These are phyloP conservation scores for Yponomeuta malinellus DNA, from an alignment of 2,888 invertebrate species.

Conservation along the genomic window DNA sequence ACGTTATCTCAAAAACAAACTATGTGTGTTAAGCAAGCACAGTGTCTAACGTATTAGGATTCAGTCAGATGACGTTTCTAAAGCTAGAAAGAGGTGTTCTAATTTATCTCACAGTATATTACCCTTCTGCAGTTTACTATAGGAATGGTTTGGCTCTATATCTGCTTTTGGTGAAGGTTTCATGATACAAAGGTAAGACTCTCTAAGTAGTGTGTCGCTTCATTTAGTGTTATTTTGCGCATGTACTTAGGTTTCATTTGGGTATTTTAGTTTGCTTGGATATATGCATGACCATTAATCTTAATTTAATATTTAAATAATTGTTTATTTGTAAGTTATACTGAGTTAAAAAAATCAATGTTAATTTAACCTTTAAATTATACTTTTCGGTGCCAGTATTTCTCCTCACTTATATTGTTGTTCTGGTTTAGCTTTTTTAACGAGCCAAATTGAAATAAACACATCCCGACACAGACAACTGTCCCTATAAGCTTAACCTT, in stretches of 20 bases:
- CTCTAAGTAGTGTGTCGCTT: conserved; percentile 38
- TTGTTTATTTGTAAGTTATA: neutral
- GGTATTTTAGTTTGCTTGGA: neutral
- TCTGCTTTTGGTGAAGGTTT: conserved; percentile 63
- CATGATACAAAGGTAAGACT: conserved; percentile 50
- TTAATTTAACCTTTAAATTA: neutral
- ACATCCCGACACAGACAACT: neutral
- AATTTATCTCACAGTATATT: conserved; percentile 16
- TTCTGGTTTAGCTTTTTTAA: conserved; percentile 1
- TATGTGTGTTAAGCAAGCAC: neutral
- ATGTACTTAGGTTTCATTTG: conserved; percentile 25
- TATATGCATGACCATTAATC: neutral
- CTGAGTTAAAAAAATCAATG: neutral
- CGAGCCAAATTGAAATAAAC: neutral
- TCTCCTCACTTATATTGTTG: neutral
- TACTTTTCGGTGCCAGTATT: neutral
- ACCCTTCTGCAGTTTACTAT: conserved; percentile 29
- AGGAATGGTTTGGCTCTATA: conserved; percentile 35
- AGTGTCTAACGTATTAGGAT: neutral
- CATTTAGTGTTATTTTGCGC: conserved; percentile 42
- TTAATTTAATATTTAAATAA: neutral
- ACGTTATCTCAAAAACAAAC: conserved; percentile 6
- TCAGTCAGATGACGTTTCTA: conserved; percentile 2
- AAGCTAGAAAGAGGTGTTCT: conserved; percentile 8
- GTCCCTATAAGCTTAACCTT: neutral